Evolutionary conservation across 2,888 invertebrate genomes (phyloP).

Genomic region (Ophonus ardosiacus): DNA sequence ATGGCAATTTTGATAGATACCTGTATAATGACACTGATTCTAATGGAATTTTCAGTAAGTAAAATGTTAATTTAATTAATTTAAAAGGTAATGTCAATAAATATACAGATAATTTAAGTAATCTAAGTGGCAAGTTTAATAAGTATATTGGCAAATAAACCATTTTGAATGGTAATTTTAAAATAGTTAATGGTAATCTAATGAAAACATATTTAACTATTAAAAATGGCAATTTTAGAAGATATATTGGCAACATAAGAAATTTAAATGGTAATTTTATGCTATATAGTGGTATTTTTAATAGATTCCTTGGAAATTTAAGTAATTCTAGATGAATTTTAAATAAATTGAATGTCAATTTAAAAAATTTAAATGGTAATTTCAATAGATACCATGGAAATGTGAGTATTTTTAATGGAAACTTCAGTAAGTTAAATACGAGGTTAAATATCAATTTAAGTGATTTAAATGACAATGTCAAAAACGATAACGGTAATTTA

Average conservation of each 20-base stretch:
- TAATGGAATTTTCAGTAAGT: background rate
- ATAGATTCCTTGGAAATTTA: background rate
- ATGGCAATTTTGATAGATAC: background rate
- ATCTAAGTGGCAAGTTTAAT: constrained; percentile 23
- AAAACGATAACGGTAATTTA: background rate
- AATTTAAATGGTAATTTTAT: constrained; percentile 5
- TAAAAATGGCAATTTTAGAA: background rate
- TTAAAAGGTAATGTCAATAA: background rate
- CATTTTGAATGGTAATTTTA: background rate
- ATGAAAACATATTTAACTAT: too few species aligned
- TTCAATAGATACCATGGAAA: background rate
- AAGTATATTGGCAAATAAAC: background rate
- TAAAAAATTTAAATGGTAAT: background rate
- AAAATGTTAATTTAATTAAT: background rate
- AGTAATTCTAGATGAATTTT: background rate
- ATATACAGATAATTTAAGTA: background rate
- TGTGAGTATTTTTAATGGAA: constrained; percentile 3
- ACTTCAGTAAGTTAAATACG: background rate
- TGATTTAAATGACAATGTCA: too few species aligned
- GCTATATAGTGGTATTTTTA: background rate
- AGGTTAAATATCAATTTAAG: background rate
- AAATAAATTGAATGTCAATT: background rate
- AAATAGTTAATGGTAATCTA: too few species aligned
- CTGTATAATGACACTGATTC: background rate
- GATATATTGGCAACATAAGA: background rate